A percentile compares a stretch with the other conserved stretches of the same genome.
These are phyloP conservation scores for Cydia fagiglandana DNA, from an alignment of 1,140 invertebrate species.

Conservation along the genomic window DNA sequence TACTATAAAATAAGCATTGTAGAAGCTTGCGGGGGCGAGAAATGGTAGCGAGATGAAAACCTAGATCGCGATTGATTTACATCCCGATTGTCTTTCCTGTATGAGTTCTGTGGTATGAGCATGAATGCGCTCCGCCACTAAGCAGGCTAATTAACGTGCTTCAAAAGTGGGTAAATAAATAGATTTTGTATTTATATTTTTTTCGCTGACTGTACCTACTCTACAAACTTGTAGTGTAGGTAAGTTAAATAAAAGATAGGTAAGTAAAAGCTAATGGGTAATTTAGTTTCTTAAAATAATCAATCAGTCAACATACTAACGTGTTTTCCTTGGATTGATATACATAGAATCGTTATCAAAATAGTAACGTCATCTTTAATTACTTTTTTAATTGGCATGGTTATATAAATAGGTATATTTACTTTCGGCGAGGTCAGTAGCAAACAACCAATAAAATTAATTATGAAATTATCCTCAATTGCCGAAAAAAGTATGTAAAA, in stretches of 20 bases:
- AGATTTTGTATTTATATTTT: too few species aligned
- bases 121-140: too few species aligned
- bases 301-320: background rate
- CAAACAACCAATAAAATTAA: background rate
- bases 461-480: background rate
- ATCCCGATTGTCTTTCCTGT: too few species aligned
- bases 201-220: too few species aligned
- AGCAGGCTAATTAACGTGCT: too few species aligned
- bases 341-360: slow-evolving; percentile 3
- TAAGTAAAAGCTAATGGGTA: slow-evolving; percentile 36
- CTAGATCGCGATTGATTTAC: too few species aligned
- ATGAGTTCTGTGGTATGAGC: too few species aligned
- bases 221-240: too few species aligned
- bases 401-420: background rate
- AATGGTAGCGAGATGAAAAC: too few species aligned
- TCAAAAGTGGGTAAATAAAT: too few species aligned
- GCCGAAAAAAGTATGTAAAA: background rate
- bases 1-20: background rate
- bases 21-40: too few species aligned
- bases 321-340: slow-evolving; percentile 15
- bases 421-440: background rate
- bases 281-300: slow-evolving; percentile 30
- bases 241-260: too few species aligned
- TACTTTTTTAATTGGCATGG: slow-evolving; percentile 12
- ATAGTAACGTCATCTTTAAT: slow-evolving; percentile 17